Base-by-base conservation (phyloP, 2,113 vertebrate species). In the Apaloderma vittatum region DNA sequence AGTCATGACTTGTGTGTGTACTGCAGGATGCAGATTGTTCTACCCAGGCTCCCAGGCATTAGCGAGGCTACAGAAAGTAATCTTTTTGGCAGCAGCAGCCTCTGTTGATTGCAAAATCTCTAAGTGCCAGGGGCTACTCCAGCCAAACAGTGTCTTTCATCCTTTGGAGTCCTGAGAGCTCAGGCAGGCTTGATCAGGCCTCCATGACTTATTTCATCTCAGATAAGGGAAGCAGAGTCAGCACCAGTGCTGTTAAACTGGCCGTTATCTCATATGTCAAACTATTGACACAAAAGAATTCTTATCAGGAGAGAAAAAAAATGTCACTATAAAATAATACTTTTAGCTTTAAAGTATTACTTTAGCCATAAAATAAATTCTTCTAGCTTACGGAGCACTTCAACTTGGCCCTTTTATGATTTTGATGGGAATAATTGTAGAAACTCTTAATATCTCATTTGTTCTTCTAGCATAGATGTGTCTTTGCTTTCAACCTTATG, bases 41-140 rank as follows among this genome's bases (percentile, higher is more conserved):
- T 74, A 70, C 83, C 45, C 49, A 59, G 71, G 48, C 88, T 97
- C 75, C 59, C 67, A 88, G 92, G 86, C 88, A 81, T 81, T 74
- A 79, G 30, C 8, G 3, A 68, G 75, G 57, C 65, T 72, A 91
- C 3, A 6, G 49, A 87, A 94, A 92, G 83, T 71, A 94, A 94
- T 97, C 57, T 95, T 93, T 91, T 32, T 94, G 92, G 90, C 92
- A 95, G 83, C 67, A 92, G 65, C 66, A 93, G 90, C 32, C 86
- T 79, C 86, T 84, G 59, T 90, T 92, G 86, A 88, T 77, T 91
- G 79, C 79, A 96, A 91, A 92, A 93, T 36, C 49, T 91, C 61
- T 75, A 95, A 84, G 59, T 84, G 88, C 94, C 78, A 78, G 72
- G 68, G 65, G 92, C 79, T 84, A 65, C 76, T 93, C 57, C 52